These are phyloP conservation scores for Erebia aethiops DNA, from an alignment of 2,888 invertebrate genomes.

Conservation along the genomic window DNA sequence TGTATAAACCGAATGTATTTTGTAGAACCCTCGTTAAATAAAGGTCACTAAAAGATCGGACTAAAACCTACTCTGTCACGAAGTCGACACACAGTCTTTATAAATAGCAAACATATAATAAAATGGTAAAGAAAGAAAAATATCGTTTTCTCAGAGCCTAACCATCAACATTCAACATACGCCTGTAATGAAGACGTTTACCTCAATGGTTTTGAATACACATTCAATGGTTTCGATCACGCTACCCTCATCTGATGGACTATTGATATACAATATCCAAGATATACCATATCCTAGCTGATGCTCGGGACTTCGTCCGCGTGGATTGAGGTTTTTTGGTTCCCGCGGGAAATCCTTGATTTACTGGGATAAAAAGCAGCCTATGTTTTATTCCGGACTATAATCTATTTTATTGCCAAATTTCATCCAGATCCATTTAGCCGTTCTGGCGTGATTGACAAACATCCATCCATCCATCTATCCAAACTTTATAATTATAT, in stretches of 20 bases:
- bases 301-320: no score
- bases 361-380: no score
- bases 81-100: not conserved
- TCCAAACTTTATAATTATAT: no score
- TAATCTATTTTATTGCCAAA: no score
- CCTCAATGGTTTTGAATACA: conserved; percentile 36
- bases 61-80: not conserved
- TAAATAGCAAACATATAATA: not conserved
- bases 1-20: not conserved
- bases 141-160: not conserved
- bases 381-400: no score
- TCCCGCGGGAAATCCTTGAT: no score
- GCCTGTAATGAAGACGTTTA: conserved; percentile 54
- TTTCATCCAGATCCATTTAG: no score
- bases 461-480: no score
- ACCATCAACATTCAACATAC: conserved; percentile 29
- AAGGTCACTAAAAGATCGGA: not conserved
- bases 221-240: conserved; percentile 55
- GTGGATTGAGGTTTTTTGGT: no score
- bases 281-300: not conserved
- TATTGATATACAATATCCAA: not conserved
- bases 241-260: conserved; percentile 46
- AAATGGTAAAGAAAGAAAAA: conserved; percentile 8
- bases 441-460: no score
- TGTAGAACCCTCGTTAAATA: not conserved